Percentiles rank a stretch among this genome's conserved stretches.
phyloP scores from a whole-genome alignment of 2,797 vertebrate genomes.

The Melanotaenia parkinsoni region DNA sequence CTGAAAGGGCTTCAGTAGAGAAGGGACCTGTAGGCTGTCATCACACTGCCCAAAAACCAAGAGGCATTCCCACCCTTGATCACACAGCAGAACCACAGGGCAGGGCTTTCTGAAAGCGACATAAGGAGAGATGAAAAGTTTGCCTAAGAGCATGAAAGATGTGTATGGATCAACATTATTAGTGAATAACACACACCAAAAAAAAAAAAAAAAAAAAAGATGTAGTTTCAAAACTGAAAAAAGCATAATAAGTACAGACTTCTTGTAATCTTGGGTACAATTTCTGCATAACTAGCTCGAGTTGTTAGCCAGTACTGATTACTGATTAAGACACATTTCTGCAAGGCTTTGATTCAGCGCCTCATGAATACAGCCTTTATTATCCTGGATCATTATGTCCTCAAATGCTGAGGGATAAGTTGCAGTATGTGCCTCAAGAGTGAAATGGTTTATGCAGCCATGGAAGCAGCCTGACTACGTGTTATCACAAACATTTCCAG shows the following conservation, averaged over 20 bases:
- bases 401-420: slow-evolving; percentile 28
- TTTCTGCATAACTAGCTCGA: background rate
- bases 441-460: slow-evolving; percentile 15
- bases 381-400: slow-evolving; percentile 36
- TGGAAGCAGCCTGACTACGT: slow-evolving; percentile 28
- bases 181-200: background rate
- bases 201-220: background rate
- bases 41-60: slow-evolving; percentile 56
- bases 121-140: slow-evolving; percentile 23
- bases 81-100: slow-evolving; percentile 58
- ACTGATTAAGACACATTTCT: slow-evolving; percentile 15
- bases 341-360: slow-evolving; percentile 31
- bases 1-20: slow-evolving; percentile 56
- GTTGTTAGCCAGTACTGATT: background rate
- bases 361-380: slow-evolving; percentile 36
- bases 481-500: slow-evolving; percentile 46
- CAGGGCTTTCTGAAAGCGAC: slow-evolving; percentile 41
- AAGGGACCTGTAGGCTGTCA: slow-evolving; percentile 72
- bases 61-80: slow-evolving; percentile 62
- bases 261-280: slow-evolving; percentile 5
- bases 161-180: background rate
- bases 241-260: background rate
- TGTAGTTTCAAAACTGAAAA: background rate
- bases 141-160: slow-evolving; percentile 13
- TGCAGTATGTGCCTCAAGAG: slow-evolving; percentile 33